A percentile compares a stretch with the other conserved stretches of the same genome.
phyloP scores from a whole-genome alignment of 2,888 invertebrate genomes.

The Plebejus argus region DNA sequence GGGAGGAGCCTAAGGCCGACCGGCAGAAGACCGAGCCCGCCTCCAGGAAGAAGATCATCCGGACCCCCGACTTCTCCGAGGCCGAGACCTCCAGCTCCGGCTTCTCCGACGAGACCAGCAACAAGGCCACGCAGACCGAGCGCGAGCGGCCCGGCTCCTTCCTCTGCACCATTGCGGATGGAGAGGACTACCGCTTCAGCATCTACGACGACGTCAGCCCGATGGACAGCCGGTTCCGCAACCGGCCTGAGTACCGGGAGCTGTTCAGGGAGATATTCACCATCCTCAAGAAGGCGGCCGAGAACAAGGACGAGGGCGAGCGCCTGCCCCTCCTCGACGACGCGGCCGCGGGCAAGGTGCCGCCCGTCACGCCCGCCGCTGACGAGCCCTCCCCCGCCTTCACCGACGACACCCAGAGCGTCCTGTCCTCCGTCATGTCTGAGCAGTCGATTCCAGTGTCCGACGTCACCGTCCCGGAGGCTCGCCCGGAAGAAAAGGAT shows the following conservation, averaged over 20 bases:
- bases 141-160: slow-evolving; percentile 88
- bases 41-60: slow-evolving; percentile 81
- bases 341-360: slow-evolving; percentile 80
- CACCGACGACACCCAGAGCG: slow-evolving; percentile 87
- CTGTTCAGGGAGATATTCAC: slow-evolving; percentile 92
- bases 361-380: slow-evolving; percentile 85
- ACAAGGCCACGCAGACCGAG: slow-evolving; percentile 91
- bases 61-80: slow-evolving; percentile 92
- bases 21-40: slow-evolving; percentile 65
- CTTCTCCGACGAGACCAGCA: slow-evolving; percentile 91
- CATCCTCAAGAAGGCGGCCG: slow-evolving; percentile 90
- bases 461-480: slow-evolving; percentile 82
- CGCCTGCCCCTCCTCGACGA: slow-evolving; percentile 87
- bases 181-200: slow-evolving; percentile 92
- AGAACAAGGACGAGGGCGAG: slow-evolving; percentile 90
- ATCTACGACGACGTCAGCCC: slow-evolving; percentile 91
- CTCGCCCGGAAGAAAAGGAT: slow-evolving; percentile 74
- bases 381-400: slow-evolving; percentile 83
- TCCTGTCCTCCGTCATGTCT: slow-evolving; percentile 88
- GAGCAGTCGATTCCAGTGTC: slow-evolving; percentile 86
- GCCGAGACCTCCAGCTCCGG: slow-evolving; percentile 93
- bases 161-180: slow-evolving; percentile 91
- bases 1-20: slow-evolving; percentile 77
- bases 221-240: slow-evolving; percentile 90
- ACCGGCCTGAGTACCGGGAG: slow-evolving; percentile 90